Conservation (phyloP, 2,113 vertebrate species). For the Myrmophylax atrothorax region DNA sequence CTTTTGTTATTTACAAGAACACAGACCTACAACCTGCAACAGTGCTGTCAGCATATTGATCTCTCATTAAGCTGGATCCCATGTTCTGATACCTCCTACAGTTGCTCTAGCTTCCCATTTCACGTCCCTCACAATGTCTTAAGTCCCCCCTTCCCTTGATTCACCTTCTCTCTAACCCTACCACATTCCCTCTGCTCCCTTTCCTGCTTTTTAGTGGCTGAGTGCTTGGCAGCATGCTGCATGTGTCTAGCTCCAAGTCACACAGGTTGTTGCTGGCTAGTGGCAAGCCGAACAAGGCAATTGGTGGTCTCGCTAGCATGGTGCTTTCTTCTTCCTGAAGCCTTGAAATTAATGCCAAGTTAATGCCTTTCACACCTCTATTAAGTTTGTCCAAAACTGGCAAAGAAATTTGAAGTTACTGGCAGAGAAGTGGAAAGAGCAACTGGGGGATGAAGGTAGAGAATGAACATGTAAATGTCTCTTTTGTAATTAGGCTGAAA, state of each 20-base stretch:
- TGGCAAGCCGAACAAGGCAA: neutral
- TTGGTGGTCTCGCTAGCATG: neutral
- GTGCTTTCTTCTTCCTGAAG: neutral
- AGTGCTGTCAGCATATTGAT: neutral
- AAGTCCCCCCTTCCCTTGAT: neutral
- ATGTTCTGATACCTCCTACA: neutral
- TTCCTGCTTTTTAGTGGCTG: neutral
- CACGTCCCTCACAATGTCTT: neutral
- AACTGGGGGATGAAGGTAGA: neutral
- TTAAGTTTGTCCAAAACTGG: neutral
- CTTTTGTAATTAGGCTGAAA: neutral
- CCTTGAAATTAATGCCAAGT: neutral
- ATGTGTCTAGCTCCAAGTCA: neutral
- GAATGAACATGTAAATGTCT: neutral
- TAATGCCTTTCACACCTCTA: neutral
- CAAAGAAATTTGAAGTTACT: neutral
- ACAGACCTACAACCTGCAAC: neutral
- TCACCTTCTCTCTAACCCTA: neutral
- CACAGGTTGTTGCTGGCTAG: neutral
- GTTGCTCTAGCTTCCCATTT: neutral
- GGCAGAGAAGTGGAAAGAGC: neutral
- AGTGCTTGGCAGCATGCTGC: accelerated
- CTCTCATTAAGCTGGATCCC: neutral
- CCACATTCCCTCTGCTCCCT: neutral
- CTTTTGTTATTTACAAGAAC: neutral